Percentiles rank a stretch among this genome's conserved stretches.
phyloP scores from a whole-genome alignment of 1,140 invertebrate species.

The Drosophila nigromelanica region DNA sequence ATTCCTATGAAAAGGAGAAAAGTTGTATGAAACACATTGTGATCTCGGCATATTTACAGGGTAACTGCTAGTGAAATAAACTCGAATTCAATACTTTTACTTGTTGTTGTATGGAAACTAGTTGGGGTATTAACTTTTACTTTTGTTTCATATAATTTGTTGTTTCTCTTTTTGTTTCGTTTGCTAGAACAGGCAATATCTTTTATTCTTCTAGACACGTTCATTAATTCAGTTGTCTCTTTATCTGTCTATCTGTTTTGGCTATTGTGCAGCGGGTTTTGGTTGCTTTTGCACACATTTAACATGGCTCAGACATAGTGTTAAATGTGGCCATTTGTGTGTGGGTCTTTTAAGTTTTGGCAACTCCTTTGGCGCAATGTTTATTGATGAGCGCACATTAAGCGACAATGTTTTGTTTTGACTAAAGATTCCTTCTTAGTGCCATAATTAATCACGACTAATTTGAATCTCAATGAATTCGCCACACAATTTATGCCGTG shows the following conservation, averaged over 20 bases:
- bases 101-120: constrained; percentile 21
- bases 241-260: constrained; percentile 26
- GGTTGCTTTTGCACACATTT: constrained; percentile 17
- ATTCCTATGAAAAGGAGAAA: too few species aligned
- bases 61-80: neutral
- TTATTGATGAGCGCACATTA: constrained; percentile 63
- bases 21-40: too few species aligned
- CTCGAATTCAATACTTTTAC: neutral
- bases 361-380: constrained; percentile 26
- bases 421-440: constrained; percentile 50
- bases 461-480: constrained; percentile 52
- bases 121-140: constrained; percentile 40
- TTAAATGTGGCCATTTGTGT: constrained; percentile 12
- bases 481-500: constrained; percentile 11
- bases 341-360: constrained; percentile 15
- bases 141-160: constrained; percentile 24
- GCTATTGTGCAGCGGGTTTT: constrained; percentile 47
- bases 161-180: constrained; percentile 15
- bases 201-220: constrained; percentile 46
- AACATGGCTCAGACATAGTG: constrained; percentile 20
- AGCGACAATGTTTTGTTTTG: constrained; percentile 57
- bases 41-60: neutral
- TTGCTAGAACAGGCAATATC: constrained; percentile 20
- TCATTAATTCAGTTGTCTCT: constrained; percentile 55
- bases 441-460: constrained; percentile 47